These are phyloP conservation scores for Dromaius novaehollandiae DNA, from an alignment of 2,113 vertebrate genomes.

Conservation along the genomic window DNA sequence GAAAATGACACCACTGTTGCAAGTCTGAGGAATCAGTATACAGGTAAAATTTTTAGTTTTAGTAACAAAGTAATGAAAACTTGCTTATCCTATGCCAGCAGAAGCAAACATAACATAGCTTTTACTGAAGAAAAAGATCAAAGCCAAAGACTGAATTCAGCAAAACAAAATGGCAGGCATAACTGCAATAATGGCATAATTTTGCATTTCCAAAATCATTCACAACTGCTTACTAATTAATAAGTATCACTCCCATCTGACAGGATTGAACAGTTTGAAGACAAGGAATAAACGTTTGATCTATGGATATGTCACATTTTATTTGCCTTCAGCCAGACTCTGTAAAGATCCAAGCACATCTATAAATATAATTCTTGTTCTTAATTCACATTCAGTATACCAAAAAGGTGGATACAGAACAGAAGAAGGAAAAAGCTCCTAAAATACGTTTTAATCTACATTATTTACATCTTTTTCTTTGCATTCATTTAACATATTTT, in stretches of 20 bases:
- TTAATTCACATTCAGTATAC: neutral
- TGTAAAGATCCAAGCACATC: neutral
- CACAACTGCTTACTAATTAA: constrained; percentile 21
- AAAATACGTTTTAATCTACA: neutral
- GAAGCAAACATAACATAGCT: neutral
- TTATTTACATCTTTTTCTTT: neutral
- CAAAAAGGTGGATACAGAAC: neutral
- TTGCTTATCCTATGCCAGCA: neutral
- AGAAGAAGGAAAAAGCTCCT: neutral
- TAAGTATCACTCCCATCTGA: constrained; percentile 8
- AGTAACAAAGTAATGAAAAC: neutral
- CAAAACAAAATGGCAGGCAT: neutral
- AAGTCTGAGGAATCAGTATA: neutral
- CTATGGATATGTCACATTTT: neutral
- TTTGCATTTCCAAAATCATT: neutral
- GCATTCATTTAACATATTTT: neutral
- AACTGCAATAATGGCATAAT: constrained; percentile 1
- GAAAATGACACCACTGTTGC: neutral
- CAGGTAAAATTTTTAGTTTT: neutral
- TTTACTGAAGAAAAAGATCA: neutral
- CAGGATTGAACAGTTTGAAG: neutral
- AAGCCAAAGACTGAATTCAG: neutral
- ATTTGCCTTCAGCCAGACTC: neutral
- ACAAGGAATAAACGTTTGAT: neutral
- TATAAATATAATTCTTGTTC: neutral